Evolutionary conservation across 1,140 invertebrate species (phyloP).

Genomic region (Pemphigus obesinymphae): DNA sequence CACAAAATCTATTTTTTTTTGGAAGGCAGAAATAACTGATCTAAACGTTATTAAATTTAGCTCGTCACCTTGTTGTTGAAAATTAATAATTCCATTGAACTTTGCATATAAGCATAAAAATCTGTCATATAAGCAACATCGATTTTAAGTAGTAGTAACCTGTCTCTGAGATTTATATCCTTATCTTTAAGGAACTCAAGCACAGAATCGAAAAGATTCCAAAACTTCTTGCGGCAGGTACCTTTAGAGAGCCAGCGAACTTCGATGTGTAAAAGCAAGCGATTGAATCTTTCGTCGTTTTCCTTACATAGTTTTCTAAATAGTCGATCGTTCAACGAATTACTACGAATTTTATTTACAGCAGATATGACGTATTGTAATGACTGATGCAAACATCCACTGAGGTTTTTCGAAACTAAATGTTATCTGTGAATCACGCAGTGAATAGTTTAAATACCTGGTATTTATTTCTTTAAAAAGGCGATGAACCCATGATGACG

Average conservation of each 20-base stretch:
- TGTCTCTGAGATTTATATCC: slow-evolving; percentile 45
- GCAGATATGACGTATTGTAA: slow-evolving; percentile 47
- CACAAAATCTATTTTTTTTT: neutral
- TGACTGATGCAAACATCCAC: slow-evolving; percentile 45
- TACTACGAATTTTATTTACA: slow-evolving; percentile 49
- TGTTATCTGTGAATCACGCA: slow-evolving; percentile 43
- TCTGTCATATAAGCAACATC: slow-evolving; percentile 50
- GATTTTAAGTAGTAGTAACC: slow-evolving; percentile 48
- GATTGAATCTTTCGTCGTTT: slow-evolving; percentile 49
- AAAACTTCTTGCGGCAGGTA: slow-evolving; percentile 44
- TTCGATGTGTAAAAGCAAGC: slow-evolving; percentile 1
- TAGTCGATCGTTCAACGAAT: slow-evolving; percentile 40
- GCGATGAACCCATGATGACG: slow-evolving; percentile 3
- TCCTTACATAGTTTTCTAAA: slow-evolving; percentile 36
- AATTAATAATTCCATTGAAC: neutral
- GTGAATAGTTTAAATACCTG: neutral
- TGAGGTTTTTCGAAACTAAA: slow-evolving; percentile 45
- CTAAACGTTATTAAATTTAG: neutral
- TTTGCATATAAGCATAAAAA: slow-evolving; percentile 45
- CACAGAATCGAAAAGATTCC: slow-evolving; percentile 49
- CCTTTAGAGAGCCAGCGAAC: slow-evolving; percentile 36
- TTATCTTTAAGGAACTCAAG: slow-evolving; percentile 49
- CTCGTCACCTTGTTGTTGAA: neutral
- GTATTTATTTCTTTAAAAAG: neutral
- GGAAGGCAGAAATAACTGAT: neutral